Evolutionary conservation across 1,140 invertebrate genomes (phyloP), one percentile per base, ranked within the genome.

Genomic region (Pseudomyrmex sp.): DNA sequence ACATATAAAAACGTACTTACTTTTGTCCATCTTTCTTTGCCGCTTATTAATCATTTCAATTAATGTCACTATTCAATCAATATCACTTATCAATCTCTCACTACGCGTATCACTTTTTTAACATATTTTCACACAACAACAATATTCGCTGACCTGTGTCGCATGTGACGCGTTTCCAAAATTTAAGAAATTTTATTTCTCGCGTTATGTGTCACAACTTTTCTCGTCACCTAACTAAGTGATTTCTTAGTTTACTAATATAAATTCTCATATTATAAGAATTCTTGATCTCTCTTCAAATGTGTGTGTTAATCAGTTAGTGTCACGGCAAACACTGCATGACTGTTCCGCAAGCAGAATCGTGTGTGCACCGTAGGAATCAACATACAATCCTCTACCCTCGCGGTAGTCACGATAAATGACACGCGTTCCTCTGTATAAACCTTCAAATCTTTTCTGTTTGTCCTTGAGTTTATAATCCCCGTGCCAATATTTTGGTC

Each of bases 251-350:
- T 15, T 58, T 46, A 58, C 44, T 56, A 66, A 56, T 56, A 56
- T 12, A 9, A 68, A 46, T 2, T 77, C 10, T 35, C 48, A 63
- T 75, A 0, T 20, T 48, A 56, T 52, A 26, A 18, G 13, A 4
- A 1, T 75, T 20, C 35, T 46, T 44, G 15, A 8, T 7, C 18
- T 15, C 23, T 23, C 77, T n/a, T 56, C 18, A 26, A 44, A 23
- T 44, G 26, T 46, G 44, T 70, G 48, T 56, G 66, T 79, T 82
- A 77, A 75, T 87, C 74, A 73, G 20, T n/a, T 62, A 82, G 35
- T 85, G 58, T 70, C 85, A 56, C 84, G 77, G 23, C 74, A 70
- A 83, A 87, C 77, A 89, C 85, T 89, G 85, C 56, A 76, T 62
- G 82, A 59, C 77, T 83, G 87, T 79, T 85, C 76, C 54, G 84